These are phyloP conservation scores for Malurus melanocephalus DNA, from an alignment of 2,113 vertebrate genomes.

Conservation along the genomic window DNA sequence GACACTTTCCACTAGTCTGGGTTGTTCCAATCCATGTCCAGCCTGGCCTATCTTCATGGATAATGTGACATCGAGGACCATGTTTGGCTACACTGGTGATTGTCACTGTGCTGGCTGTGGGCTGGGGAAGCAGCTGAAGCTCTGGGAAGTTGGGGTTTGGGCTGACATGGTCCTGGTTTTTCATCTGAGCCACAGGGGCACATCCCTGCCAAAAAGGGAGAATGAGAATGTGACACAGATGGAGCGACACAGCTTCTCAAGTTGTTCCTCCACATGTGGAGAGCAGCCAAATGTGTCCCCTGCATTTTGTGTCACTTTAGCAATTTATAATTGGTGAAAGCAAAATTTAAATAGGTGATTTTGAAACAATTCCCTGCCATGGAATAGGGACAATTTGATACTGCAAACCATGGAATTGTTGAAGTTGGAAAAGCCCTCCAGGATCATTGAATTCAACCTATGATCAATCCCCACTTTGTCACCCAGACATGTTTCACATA, in stretches of 20 bases:
- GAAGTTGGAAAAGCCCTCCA: not conserved
- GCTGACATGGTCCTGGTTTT: not conserved
- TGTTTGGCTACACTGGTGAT: not conserved
- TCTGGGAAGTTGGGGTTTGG: not conserved
- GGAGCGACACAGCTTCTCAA: not conserved
- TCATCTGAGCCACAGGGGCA: accelerated
- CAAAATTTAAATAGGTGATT: not conserved
- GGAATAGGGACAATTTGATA: not conserved
- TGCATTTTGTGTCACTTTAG: not conserved
- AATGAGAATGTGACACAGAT: accelerated
- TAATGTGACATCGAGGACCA: too few relatives aligned
- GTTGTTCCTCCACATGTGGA: not conserved
- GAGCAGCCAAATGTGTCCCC: not conserved
- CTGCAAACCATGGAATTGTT: not conserved
- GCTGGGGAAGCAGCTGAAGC: not conserved
- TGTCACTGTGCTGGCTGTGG: not conserved
- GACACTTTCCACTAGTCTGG: not conserved
- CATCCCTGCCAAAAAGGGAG: not conserved
- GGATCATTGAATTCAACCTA: not conserved
- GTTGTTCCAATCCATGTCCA: not conserved
- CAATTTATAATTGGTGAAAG: not conserved
- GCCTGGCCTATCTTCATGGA: not conserved
- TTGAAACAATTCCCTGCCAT: not conserved
- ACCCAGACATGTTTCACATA: not conserved
- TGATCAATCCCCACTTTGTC: not conserved